A percentile compares a stretch with the other conserved stretches of the same genome.
Evolutionary conservation across 2,113 vertebrate species (phyloP).

Genomic region (Syngnathus floridae): DNA sequence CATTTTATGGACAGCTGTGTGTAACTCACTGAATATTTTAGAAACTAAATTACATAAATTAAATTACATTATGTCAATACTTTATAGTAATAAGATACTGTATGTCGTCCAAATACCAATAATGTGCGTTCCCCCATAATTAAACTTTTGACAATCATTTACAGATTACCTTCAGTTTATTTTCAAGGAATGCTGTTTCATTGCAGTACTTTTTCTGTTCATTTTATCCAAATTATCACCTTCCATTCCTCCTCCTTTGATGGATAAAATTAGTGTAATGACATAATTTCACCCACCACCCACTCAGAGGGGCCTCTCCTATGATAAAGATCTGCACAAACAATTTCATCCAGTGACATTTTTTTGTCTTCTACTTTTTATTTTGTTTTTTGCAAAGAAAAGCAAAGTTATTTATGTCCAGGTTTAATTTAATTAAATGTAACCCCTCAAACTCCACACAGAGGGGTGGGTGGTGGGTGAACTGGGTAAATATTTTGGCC

Average conservation of each 20-base stretch:
- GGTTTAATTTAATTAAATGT: slow-evolving; percentile 18
- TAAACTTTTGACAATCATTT: neutral
- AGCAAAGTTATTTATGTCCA: neutral
- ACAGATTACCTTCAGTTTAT: neutral
- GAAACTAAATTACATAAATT: neutral
- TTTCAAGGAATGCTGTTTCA: neutral
- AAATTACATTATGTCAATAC: no score
- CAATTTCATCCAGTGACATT: slow-evolving; percentile 22
- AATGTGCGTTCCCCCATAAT: neutral
- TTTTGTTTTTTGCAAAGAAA: neutral
- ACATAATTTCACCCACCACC: slow-evolving; percentile 44
- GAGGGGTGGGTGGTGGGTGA: slow-evolving; percentile 10
- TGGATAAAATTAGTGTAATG: slow-evolving; percentile 36
- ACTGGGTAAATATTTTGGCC: slow-evolving; percentile 50
- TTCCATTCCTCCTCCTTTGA: slow-evolving; percentile 2
- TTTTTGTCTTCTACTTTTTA: neutral
- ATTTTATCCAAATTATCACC: neutral
- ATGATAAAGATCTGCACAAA: slow-evolving; percentile 49
- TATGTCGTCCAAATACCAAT: neutral
- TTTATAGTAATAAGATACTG: neutral
- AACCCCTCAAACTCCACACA: slow-evolving; percentile 3
- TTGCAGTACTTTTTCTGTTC: neutral
- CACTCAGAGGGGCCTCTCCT: slow-evolving; percentile 36
- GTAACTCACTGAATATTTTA: neutral
- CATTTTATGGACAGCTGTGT: slow-evolving; percentile 2